Percentiles rank a stretch among this genome's conserved stretches.
phyloP scores from a whole-genome alignment of 2,113 vertebrate genomes.

The Pholis gunnellus region DNA sequence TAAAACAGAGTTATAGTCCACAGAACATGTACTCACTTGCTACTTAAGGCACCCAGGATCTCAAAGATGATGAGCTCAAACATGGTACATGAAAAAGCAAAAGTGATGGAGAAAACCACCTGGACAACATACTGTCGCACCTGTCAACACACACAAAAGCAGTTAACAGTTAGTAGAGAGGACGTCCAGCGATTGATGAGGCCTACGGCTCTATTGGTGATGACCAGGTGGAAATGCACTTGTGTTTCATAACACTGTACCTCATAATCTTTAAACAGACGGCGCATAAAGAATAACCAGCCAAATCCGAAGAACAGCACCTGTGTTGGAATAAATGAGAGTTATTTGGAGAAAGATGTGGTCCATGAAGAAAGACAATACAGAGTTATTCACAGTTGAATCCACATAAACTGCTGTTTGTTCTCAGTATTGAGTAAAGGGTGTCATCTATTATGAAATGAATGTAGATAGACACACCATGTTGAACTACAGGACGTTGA shows the following conservation, averaged over 20 bases:
- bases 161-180: neutral
- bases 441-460: neutral
- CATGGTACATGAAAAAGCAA: conserved; percentile 99
- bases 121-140: conserved; percentile 96
- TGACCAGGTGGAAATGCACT: neutral
- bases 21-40: conserved; percentile 85
- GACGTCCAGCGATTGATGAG: neutral
- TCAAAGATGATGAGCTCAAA: conserved; percentile 99
- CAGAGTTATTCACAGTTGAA: neutral
- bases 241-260: conserved; percentile 68
- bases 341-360: neutral
- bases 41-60: conserved; percentile 95
- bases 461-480: neutral
- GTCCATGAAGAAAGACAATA: neutral
- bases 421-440: neutral
- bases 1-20: neutral
- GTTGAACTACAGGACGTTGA: neutral
- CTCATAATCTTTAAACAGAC: conserved; percentile 98
- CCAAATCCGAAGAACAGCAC: conserved; percentile 98
- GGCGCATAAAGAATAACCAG: conserved; percentile 98
- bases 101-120: conserved; percentile 97
- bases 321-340: conserved; percentile 71
- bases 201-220: neutral
- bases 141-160: conserved; percentile 74
- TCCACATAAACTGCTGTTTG: neutral